Evolutionary conservation across 2,888 invertebrate genomes (phyloP), one percentile per base, ranked within the genome.

Genomic region (Altica lythri): DNA sequence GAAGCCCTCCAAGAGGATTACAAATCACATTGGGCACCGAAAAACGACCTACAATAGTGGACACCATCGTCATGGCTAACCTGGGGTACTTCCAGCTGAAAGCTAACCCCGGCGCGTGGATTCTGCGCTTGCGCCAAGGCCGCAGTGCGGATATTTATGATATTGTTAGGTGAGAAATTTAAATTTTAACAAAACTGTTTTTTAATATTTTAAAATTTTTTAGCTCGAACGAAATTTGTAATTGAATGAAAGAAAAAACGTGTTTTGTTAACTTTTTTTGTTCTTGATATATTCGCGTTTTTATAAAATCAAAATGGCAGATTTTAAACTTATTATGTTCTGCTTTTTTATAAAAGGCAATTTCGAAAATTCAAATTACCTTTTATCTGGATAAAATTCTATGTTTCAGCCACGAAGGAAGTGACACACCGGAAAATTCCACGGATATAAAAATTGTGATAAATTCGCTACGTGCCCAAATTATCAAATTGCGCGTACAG

Each of bases 1-100:
- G 95, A 46, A 93, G 95, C 63, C 97, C 97, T 0, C 98, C 99
- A 0, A 82, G 98, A 61, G 99, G 99, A 0, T 80, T 99, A n/a
- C 99, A 99, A 78, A 89, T 99, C 55, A 90, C 92, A 2, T 79
- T 99, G 42, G 96, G 96, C 35, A 91, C 93, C 0, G 85, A 88
- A 57, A 81, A 81, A n/a, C 79, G 84, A 53, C 88, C 90, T 0
- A 84, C 88, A 4, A 82, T 86, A 62, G 90, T 92, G 64, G 99
- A 99, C 77, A 99, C 99, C 12, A 98, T 98, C 65, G 98, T 99
- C n/a, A 99, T 99, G 99, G 98, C 98, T 4, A 99, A 99, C 78
- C 81, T 99, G 65, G 99, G 99, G 9, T 99, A 99, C 78, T 98
- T 99, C 81, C 95, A 95, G 78, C 79, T 99, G 19, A 98, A 98